These are phyloP conservation scores for Drosophila antonietae DNA, from an alignment of 2,888 invertebrate genomes.

Conservation along the genomic window DNA sequence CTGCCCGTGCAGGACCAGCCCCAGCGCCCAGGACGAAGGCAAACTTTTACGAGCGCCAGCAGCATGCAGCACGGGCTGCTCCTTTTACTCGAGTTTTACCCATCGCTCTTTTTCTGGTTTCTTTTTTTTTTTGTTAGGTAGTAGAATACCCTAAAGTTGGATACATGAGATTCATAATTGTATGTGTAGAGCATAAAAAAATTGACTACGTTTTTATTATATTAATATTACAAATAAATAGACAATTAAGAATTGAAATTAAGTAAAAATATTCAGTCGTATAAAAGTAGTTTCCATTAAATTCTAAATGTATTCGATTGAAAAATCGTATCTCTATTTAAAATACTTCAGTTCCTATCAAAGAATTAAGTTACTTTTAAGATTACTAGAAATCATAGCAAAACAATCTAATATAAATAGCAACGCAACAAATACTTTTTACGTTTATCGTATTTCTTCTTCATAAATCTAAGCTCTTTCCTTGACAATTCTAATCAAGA, in stretches of 20 bases:
- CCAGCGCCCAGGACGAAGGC: constrained; percentile 19
- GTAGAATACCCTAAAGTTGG: constrained; percentile 10
- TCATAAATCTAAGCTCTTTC: not conserved
- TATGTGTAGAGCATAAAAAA: not conserved
- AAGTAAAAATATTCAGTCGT: too few species aligned
- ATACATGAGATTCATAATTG: not conserved
- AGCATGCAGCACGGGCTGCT: constrained; percentile 40
- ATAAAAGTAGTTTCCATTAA: too few species aligned
- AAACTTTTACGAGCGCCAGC: constrained; percentile 44
- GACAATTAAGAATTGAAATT: too few species aligned
- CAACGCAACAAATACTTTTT: not conserved
- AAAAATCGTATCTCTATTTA: too few species aligned
- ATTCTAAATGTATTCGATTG: too few species aligned
- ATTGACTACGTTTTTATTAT: not conserved
- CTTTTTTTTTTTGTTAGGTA: not conserved
- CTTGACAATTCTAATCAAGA: not conserved
- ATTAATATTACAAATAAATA: too few species aligned
- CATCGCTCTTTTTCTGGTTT: not conserved
- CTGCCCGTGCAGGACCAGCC: constrained; percentile 62
- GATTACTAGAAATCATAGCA: not conserved
- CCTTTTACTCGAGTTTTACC: constrained; percentile 39
- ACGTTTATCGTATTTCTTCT: not conserved
- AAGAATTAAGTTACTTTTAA: not conserved
- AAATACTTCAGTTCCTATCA: not conserved
- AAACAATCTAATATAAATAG: too few species aligned